phyloP scores from a whole-genome alignment of 2,888 invertebrate genomes.

The Cryptophagus acutangulus region DNA sequence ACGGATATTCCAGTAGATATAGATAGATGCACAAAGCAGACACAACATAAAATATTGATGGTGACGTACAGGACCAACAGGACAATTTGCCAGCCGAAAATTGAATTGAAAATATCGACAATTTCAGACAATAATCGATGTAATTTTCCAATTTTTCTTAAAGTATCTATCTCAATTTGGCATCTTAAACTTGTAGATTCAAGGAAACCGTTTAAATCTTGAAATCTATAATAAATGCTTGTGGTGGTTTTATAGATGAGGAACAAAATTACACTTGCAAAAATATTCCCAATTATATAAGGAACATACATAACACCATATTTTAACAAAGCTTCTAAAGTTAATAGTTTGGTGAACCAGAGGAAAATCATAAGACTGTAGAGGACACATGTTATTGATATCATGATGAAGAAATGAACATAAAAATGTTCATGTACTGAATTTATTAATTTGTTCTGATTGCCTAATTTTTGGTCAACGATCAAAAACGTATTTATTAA shows the following conservation, averaged over 20 bases:
- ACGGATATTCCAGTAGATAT: too few relatives aligned
- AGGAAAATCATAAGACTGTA: too few relatives aligned
- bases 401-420: too few relatives aligned
- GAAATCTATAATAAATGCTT: background rate
- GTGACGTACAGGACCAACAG: background rate
- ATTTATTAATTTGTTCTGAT: background rate
- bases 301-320: too few relatives aligned
- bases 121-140: background rate
- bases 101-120: background rate
- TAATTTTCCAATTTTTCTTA: background rate
- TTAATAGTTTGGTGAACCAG: too few relatives aligned
- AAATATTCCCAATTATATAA: too few relatives aligned
- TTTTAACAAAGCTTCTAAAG: too few relatives aligned
- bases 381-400: too few relatives aligned
- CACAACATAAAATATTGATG: background rate
- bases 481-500: background rate
- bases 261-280: background rate
- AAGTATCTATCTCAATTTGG: too few relatives aligned
- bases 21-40: background rate
- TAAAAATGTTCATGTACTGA: background rate
- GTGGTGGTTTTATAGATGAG: background rate
- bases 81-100: background rate
- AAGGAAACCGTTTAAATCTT: slow-evolving; percentile 1
- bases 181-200: too few relatives aligned
- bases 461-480: background rate